Percentiles rank a stretch among this genome's conserved stretches.
Evolutionary conservation across 1,140 invertebrate genomes (phyloP).

Genomic region (Charaxes varanes): DNA sequence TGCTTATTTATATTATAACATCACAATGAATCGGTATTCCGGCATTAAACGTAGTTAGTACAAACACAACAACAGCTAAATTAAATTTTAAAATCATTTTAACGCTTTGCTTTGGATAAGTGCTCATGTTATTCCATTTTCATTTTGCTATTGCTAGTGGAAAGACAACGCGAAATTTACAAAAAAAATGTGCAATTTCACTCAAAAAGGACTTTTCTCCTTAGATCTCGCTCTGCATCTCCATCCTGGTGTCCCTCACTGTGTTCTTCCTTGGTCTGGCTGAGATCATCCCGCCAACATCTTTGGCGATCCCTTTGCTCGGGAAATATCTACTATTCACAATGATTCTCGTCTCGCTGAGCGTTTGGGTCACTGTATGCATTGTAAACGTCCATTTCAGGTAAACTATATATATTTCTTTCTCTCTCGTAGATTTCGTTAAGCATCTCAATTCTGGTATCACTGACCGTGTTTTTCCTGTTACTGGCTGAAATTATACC

Average conservation of each 20-base stretch:
- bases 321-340: constrained; percentile 97
- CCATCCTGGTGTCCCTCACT: constrained; percentile 96
- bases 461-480: constrained; percentile 98
- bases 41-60: too few relatives aligned
- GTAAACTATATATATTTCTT: constrained; percentile 75
- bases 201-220: constrained; percentile 66
- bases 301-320: constrained; percentile 94
- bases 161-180: constrained; percentile 30
- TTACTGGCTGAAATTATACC: constrained; percentile 98
- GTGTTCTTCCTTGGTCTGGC: constrained; percentile 98
- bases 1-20: too few relatives aligned
- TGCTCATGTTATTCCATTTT: not conserved
- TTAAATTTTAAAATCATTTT: too few relatives aligned
- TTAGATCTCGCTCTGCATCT: constrained; percentile 93
- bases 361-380: constrained; percentile 96
- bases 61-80: too few relatives aligned
- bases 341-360: constrained; percentile 97
- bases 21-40: too few relatives aligned
- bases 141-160: constrained; percentile 19
- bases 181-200: constrained; percentile 21
- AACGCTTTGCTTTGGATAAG: too few relatives aligned
- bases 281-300: constrained; percentile 98
- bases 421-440: constrained; percentile 83
- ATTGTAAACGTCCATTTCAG: constrained; percentile 98
- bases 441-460: constrained; percentile 98